Conservation (phyloP, 1,140 invertebrate species). For the Branchinecta lindahli region DNA sequence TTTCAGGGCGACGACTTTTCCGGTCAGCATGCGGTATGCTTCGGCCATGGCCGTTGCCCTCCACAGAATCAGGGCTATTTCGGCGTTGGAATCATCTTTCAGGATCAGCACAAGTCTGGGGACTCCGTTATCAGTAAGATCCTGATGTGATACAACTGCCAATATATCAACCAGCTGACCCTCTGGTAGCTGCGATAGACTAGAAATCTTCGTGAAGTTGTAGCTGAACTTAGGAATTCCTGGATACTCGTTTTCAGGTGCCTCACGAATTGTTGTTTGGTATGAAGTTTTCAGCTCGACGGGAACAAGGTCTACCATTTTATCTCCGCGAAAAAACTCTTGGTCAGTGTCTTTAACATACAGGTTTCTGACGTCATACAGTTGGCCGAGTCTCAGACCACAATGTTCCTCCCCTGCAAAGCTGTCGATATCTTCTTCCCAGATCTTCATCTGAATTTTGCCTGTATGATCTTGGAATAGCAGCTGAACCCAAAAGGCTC, state of each 20-base stretch:
- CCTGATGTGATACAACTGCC: background rate
- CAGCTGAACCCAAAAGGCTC: background rate
- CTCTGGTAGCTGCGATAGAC: background rate
- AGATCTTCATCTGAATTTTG: background rate
- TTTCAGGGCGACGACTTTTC: background rate
- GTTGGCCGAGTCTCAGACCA: background rate
- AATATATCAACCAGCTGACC: background rate
- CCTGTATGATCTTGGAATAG: background rate
- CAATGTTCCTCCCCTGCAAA: background rate
- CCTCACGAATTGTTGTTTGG: background rate
- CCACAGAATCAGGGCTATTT: background rate
- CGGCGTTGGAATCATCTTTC: background rate
- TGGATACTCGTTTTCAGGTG: background rate
- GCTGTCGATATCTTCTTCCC: background rate
- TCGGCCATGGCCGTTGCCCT: background rate
- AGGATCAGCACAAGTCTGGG: background rate
- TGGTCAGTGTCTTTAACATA: background rate
- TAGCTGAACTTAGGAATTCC: background rate
- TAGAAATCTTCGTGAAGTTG: background rate
- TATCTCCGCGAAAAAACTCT: background rate
- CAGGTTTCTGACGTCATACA: background rate
- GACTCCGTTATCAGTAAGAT: background rate
- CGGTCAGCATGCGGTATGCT: background rate
- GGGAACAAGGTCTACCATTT: background rate
- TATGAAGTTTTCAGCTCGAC: background rate